These are phyloP conservation scores for Pectinophora gossypiella DNA, from an alignment of 1,140 invertebrate species.

Conservation along the genomic window DNA sequence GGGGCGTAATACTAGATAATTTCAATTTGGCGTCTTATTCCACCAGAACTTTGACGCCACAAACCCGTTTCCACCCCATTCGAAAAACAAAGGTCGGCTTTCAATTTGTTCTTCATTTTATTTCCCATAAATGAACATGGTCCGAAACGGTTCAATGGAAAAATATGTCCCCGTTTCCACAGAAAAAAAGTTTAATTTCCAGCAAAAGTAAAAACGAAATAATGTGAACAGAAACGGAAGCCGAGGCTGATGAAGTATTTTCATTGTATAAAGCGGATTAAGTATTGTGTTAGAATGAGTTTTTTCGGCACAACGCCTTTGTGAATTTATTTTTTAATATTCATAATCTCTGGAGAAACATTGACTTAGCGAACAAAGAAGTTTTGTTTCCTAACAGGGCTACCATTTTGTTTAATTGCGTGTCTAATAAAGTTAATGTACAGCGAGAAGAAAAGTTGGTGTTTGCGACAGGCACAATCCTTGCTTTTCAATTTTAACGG, in stretches of 20 bases:
- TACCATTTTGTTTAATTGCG: slow-evolving; percentile 9
- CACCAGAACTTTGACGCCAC: no score
- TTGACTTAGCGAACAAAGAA: slow-evolving; percentile 11
- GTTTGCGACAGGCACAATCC: no score
- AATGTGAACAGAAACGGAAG: slow-evolving; percentile 4
- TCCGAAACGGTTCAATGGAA: neutral
- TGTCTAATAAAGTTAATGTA: slow-evolving; percentile 10
- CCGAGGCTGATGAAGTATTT: slow-evolving; percentile 18
- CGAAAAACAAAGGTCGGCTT: neutral
- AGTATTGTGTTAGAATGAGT: slow-evolving; percentile 19
- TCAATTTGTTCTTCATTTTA: neutral
- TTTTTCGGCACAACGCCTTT: slow-evolving; percentile 15
- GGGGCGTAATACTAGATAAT: neutral
- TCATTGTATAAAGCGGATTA: slow-evolving; percentile 23
- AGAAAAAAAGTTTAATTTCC: slow-evolving; percentile 10
- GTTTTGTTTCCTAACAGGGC: slow-evolving; percentile 1
- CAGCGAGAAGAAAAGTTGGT: neutral
- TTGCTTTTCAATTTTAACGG: no score
- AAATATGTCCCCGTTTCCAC: slow-evolving; percentile 7
- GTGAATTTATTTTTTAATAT: slow-evolving; percentile 22
- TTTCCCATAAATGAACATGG: neutral
- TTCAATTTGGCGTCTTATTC: no score
- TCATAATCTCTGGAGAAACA: slow-evolving; percentile 15
- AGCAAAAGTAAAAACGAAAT: slow-evolving; percentile 7
- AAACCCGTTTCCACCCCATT: no score